Percentiles rank a stretch among this genome's conserved stretches.
These are phyloP conservation scores for Psylliodes chrysocephalus DNA, from an alignment of 2,888 invertebrate species.

Conservation along the genomic window DNA sequence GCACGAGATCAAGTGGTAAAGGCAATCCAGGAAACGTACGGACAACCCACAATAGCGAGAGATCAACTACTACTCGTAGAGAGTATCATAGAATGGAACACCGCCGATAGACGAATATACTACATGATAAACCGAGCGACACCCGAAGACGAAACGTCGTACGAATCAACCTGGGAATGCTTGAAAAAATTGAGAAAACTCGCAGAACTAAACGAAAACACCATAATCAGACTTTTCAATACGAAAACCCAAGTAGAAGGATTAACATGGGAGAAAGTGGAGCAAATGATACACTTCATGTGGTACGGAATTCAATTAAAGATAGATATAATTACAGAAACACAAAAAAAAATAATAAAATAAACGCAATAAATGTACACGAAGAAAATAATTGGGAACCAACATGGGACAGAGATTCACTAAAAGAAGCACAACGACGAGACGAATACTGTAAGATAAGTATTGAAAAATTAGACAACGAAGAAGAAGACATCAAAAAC, in stretches of 20 bases:
- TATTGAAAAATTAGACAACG: conserved; percentile 7
- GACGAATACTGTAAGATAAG: conserved; percentile 11
- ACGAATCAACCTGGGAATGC: conserved; percentile 6
- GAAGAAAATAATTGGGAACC: conserved; percentile 16
- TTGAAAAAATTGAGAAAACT: neutral
- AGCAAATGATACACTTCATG: conserved; percentile 18
- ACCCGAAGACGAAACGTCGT: conserved; percentile 7
- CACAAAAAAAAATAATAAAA: neutral
- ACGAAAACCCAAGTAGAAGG: conserved; percentile 10
- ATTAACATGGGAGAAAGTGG: conserved; percentile 20
- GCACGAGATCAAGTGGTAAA: neutral
- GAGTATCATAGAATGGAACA: neutral
- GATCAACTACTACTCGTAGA: neutral
- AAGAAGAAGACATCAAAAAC: neutral
- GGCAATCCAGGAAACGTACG: neutral
- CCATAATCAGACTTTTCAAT: conserved; percentile 8
- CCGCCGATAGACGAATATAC: neutral
- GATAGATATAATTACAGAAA: conserved; percentile 2
- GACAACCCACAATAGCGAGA: neutral
- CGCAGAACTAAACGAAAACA: conserved; percentile 17
- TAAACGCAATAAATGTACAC: conserved; percentile 1
- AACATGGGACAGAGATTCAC: conserved; percentile 14
- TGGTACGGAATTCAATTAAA: conserved; percentile 5
- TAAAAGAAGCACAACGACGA: conserved; percentile 11
- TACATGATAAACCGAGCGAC: neutral